phyloP scores from a whole-genome alignment of 2,888 invertebrate genomes.

The Leucophenga montana region DNA sequence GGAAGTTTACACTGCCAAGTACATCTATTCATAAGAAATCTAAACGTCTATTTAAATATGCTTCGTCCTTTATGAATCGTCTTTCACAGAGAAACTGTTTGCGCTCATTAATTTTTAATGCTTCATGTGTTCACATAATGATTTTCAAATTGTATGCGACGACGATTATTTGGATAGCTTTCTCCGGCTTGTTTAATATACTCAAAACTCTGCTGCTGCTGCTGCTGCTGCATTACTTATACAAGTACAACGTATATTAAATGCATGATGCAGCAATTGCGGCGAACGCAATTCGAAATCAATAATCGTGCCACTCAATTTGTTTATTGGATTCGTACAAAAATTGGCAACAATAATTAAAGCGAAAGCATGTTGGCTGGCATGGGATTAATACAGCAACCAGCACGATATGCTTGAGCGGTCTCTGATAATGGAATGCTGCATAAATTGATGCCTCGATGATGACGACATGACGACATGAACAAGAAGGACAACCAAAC shows the following conservation, averaged over 20 bases:
- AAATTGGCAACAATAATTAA: conserved; percentile 5
- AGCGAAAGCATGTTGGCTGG: not conserved
- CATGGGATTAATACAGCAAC: conserved; percentile 1
- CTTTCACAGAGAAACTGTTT: not conserved
- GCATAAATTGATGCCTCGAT: conserved; percentile 7
- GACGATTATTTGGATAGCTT: too few relatives aligned
- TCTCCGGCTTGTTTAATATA: too few relatives aligned
- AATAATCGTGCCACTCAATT: conserved; percentile 23
- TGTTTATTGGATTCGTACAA: conserved; percentile 17
- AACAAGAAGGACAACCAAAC: too few relatives aligned
- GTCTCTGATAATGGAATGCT: conserved; percentile 1
- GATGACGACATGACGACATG: too few relatives aligned
- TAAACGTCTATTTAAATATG: not conserved
- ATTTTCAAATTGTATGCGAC: conserved; percentile 59
- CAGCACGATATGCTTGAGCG: conserved; percentile 3
- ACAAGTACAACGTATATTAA: too few relatives aligned
- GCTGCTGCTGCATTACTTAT: too few relatives aligned
- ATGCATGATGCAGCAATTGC: too few relatives aligned
- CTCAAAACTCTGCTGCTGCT: too few relatives aligned
- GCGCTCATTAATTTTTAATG: conserved; percentile 65
- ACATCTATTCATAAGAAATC: not conserved
- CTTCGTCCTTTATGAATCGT: not conserved
- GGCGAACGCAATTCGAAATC: conserved; percentile 5
- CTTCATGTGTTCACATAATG: conserved; percentile 64
- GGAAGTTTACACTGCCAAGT: conserved; percentile 2